Conservation (phyloP, 2,888 invertebrate species). For the Tenthredo distinguenda region DNA sequence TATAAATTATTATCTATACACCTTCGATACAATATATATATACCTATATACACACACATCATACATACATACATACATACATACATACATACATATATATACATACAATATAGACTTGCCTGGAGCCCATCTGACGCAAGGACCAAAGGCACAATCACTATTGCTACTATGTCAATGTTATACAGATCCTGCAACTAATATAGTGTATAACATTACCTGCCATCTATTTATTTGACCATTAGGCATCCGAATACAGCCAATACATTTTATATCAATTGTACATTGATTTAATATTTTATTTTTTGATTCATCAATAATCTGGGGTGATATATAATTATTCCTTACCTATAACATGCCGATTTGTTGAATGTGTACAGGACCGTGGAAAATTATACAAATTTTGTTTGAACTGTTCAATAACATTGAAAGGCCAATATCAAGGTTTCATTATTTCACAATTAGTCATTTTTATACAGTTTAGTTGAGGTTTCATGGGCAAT, state of each 20-base stretch:
- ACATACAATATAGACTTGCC: constrained; percentile 71
- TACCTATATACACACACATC: neutral
- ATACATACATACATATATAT: constrained; percentile 56
- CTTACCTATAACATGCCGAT: constrained; percentile 5
- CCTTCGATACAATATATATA: constrained; percentile 55
- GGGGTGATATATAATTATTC: neutral
- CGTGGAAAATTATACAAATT: neutral
- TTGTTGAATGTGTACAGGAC: neutral
- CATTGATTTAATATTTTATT: constrained; percentile 28
- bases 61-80: neutral
- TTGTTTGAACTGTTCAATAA: neutral
- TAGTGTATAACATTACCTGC: constrained; percentile 15
- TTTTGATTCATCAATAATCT: neutral
- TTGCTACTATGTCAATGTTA: constrained; percentile 68
- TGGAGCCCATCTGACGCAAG: constrained; percentile 76
- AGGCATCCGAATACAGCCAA: neutral
- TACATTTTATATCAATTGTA: constrained; percentile 31
- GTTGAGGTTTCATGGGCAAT: constrained; percentile 58
- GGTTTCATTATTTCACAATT: constrained; percentile 52
- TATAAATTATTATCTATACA: constrained; percentile 72
- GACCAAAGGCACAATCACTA: constrained; percentile 77
- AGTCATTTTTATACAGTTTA: constrained; percentile 69
- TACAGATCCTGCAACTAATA: constrained; percentile 9
- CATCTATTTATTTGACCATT: constrained; percentile 2
- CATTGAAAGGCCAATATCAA: neutral